Conservation (phyloP, 1,140 invertebrate genomes). For the Zophobas atratus region DNA sequence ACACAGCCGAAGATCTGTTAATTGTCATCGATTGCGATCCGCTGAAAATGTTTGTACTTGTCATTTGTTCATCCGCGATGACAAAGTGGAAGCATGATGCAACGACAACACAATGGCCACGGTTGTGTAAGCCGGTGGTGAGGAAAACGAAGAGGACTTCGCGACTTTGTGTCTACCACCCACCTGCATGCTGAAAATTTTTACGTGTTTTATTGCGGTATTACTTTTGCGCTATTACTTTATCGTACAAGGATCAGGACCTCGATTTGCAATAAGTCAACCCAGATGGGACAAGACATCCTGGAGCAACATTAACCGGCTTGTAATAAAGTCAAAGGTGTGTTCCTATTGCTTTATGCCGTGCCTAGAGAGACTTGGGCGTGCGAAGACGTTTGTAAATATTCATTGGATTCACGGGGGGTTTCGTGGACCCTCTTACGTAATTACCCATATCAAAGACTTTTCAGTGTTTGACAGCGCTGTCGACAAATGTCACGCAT, state of each 20-base stretch:
- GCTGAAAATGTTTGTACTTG: neutral
- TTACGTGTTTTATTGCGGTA: no score
- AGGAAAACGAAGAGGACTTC: no score
- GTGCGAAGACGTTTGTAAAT: slow-evolving; percentile 9
- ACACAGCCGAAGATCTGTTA: neutral
- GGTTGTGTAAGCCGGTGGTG: no score
- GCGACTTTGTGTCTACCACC: no score
- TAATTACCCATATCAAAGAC: slow-evolving; percentile 4
- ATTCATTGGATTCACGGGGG: slow-evolving; percentile 10
- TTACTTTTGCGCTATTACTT: no score
- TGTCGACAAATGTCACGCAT: slow-evolving; percentile 11
- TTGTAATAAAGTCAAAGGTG: slow-evolving; percentile 11
- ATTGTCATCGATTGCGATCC: slow-evolving; percentile 1
- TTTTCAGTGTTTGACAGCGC: slow-evolving; percentile 5
- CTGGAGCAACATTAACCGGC: slow-evolving; percentile 1
- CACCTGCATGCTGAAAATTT: no score
- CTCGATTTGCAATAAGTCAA: neutral
- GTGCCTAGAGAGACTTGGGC: neutral
- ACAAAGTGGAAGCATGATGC: neutral
- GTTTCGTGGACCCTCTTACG: slow-evolving; percentile 3
- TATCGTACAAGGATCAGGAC: no score
- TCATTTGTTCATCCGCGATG: neutral
- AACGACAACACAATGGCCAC: neutral
- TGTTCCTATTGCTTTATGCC: neutral
- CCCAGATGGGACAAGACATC: neutral